phyloP scores from a whole-genome alignment of 2,113 vertebrate genomes.

The Notothenia coriiceps region DNA sequence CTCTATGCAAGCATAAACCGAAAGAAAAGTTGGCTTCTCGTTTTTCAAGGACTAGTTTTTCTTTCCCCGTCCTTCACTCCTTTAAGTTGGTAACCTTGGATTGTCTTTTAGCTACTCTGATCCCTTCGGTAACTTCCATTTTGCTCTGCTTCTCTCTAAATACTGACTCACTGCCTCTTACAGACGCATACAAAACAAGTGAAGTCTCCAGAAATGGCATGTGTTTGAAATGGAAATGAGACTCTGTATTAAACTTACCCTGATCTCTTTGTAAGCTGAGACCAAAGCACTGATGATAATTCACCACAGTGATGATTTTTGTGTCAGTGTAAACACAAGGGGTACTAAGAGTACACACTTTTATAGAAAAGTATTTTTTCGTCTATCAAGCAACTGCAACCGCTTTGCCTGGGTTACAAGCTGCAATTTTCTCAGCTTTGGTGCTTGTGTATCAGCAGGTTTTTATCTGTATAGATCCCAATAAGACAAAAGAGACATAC shows the following conservation, averaged over 20 bases:
- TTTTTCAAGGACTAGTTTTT: conserved; percentile 12
- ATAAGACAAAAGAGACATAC: background rate
- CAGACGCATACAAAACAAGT: background rate
- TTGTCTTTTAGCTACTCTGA: background rate
- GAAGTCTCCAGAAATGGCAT: background rate
- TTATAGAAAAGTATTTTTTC: background rate
- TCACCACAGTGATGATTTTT: background rate
- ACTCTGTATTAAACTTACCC: background rate
- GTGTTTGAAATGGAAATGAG: background rate
- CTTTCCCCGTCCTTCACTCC: conserved; percentile 8
- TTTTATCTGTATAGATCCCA: background rate
- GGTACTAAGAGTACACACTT: background rate
- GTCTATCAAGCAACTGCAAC: background rate
- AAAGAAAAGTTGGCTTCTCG: background rate
- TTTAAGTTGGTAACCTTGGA: conserved; percentile 13
- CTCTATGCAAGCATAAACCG: background rate
- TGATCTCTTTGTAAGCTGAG: conserved; percentile 2
- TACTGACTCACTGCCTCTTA: background rate
- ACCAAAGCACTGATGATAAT: background rate
- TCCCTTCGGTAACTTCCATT: background rate
- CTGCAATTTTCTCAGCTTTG: too few species aligned
- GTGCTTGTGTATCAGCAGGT: background rate
- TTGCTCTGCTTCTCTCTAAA: background rate
- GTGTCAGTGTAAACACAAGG: background rate
- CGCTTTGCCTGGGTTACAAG: background rate